Conservation (phyloP, 2,113 vertebrate genomes). For the Suricata suricatta region DNA sequence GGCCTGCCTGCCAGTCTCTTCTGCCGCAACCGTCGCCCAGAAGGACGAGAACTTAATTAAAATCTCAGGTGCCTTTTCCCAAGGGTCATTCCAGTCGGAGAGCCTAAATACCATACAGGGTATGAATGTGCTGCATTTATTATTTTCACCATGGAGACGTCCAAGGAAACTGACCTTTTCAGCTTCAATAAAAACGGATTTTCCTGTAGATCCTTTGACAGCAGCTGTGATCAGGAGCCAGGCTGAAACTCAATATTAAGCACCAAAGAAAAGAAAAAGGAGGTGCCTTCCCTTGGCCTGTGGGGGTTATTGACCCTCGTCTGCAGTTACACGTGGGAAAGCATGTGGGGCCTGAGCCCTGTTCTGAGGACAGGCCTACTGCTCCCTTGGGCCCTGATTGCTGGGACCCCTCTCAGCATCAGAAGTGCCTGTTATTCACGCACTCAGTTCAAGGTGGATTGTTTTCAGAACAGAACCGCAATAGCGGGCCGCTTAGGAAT, state of each 20-base stretch:
- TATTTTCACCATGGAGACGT: conserved; percentile 86
- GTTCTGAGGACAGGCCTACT: background rate
- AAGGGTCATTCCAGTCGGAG: conserved; percentile 60
- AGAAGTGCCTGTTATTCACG: background rate
- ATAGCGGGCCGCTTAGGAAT: background rate
- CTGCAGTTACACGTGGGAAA: background rate
- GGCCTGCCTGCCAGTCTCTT: background rate
- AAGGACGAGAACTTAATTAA: conserved; percentile 64
- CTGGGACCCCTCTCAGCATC: background rate
- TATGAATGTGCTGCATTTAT: conserved; percentile 83
- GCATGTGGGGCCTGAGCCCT: background rate
- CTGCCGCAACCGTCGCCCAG: background rate
- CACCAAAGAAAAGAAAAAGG: conserved; percentile 52
- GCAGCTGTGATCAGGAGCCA: conserved; percentile 74
- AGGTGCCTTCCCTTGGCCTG: background rate
- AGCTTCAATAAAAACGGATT: conserved; percentile 87
- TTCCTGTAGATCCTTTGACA: conserved; percentile 82
- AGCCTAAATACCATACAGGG: conserved; percentile 73
- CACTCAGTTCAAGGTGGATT: background rate
- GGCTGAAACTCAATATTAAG: conserved; percentile 80
- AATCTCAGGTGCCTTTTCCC: conserved; percentile 67
- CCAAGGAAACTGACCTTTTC: conserved; percentile 89
- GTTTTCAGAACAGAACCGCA: background rate
- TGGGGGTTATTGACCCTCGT: background rate
- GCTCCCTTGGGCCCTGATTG: background rate